These are phyloP conservation scores for Pollenia labialis DNA, from an alignment of 2,888 invertebrate species.

Conservation along the genomic window DNA sequence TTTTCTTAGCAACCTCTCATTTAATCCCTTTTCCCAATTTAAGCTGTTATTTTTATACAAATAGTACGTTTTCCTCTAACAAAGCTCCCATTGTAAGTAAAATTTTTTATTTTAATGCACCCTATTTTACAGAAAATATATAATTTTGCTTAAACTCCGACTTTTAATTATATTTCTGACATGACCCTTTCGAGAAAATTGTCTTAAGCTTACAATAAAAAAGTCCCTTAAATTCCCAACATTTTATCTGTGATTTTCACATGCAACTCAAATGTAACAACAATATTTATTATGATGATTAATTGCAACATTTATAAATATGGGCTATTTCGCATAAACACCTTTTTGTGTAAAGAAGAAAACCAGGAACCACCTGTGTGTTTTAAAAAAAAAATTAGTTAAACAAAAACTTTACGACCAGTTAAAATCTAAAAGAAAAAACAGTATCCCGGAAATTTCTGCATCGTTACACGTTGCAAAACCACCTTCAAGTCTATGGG, in stretches of 20 bases:
- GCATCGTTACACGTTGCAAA: slow-evolving; percentile 69
- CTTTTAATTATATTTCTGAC: too few species aligned
- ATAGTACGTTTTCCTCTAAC: too few species aligned
- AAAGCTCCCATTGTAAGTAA: too few species aligned
- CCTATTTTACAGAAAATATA: too few species aligned
- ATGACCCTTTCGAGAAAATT: too few species aligned
- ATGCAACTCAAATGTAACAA: slow-evolving; percentile 30
- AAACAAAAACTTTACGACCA: slow-evolving; percentile 27
- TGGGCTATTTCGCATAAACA: slow-evolving; percentile 60
- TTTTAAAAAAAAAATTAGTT: slow-evolving; percentile 4
- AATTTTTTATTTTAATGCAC: too few species aligned
- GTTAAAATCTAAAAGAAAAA: slow-evolving; percentile 21
- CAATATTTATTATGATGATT: slow-evolving; percentile 51
- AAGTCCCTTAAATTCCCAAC: background rate
- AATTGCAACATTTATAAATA: slow-evolving; percentile 67
- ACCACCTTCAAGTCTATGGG: slow-evolving; percentile 51
- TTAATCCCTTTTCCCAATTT: too few species aligned
- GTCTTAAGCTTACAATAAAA: background rate
- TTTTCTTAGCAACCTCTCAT: too few species aligned
- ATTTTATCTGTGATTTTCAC: slow-evolving; percentile 45
- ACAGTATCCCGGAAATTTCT: slow-evolving; percentile 73
- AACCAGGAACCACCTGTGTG: slow-evolving; percentile 28
- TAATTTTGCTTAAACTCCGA: too few species aligned
- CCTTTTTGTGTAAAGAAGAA: slow-evolving; percentile 38
- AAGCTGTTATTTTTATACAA: too few species aligned